A percentile compares a stretch with the other conserved stretches of the same genome.
phyloP scores from a whole-genome alignment of 2,113 vertebrate species.

The Psammodynastes pulverulentus region DNA sequence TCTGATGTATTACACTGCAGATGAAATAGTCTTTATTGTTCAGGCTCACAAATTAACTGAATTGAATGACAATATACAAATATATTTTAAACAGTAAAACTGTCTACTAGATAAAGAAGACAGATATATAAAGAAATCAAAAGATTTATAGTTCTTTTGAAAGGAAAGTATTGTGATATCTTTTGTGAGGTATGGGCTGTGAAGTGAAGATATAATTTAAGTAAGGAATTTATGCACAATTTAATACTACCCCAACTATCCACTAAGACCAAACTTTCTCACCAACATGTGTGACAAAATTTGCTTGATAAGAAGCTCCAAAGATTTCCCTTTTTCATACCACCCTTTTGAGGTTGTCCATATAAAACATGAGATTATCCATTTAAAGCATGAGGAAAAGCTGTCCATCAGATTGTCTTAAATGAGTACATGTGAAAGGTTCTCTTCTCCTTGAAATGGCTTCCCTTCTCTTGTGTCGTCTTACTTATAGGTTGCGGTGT shows the following conservation, averaged over 20 bases:
- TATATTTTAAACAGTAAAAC: neutral
- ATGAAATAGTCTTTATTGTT: conserved; percentile 18
- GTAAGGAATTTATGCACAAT: neutral
- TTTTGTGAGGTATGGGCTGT: neutral
- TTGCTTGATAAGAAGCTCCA: neutral
- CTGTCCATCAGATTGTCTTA: conserved; percentile 45
- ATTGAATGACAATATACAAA: neutral
- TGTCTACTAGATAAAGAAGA: neutral
- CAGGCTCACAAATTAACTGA: conserved; percentile 6
- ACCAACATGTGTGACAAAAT: neutral
- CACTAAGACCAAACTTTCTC: neutral
- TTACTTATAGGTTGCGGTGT: conserved; percentile 54
- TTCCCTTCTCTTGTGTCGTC: conserved; percentile 43
- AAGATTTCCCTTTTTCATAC: conserved; percentile 48
- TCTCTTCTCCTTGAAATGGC: conserved; percentile 41
- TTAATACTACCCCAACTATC: neutral
- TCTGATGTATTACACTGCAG: neutral
- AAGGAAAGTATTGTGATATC: neutral
- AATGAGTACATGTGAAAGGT: conserved; percentile 43
- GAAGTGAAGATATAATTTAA: neutral
- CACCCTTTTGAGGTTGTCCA: conserved; percentile 75
- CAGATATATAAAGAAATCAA: neutral
- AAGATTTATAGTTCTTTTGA: neutral
- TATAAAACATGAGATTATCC: conserved; percentile 74
- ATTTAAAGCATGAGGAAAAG: conserved; percentile 68